Base-by-base conservation (phyloP, 2,888 invertebrate species). In the Poecilobothrus nobilitatus region DNA sequence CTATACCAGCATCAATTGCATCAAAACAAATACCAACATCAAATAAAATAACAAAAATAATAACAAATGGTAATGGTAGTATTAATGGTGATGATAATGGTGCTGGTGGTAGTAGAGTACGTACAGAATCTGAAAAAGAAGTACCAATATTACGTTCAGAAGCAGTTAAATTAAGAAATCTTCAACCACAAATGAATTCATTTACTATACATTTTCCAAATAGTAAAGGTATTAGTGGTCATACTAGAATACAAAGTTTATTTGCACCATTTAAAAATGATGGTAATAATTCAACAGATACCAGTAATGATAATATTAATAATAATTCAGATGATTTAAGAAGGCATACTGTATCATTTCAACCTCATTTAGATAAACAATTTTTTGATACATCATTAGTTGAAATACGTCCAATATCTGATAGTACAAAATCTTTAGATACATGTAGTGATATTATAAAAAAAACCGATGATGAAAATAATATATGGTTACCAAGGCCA, bases 381-480 rank as follows among this genome's bases (percentile, higher is more conserved):
- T 93, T 91, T 84, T 92, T 92, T 78, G 92, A 92, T 81, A 89
- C 89, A 74, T 91, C 91, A 72, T 83, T 92, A 73, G 88, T 92
- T 75, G 91, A 91, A 81, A 91, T 92, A 81, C 90, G 91, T 21
- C 74, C 80, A 7, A 75, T 78, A 61, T 88, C 88, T 62, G 74
- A 74, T 27, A 81, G 80, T 74, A 77, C 75, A 68, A 73, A 75
- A 66, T 78, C 80, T 41, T 74, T 81, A 33, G 77, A 79, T 72
- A 73, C 74, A 27, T 27, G 27, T 27, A 68, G 68, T 41, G 68
- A 70, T 70, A 67, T n/a, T 68, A 66, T 64, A 66, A 33, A 66
- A 62, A 70, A 65, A 44, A 65, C 68, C 63, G 71, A 72, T 68
- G 71, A 53, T 53, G 9, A 12, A 41, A 9, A 8, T 41, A 53